These are phyloP conservation scores for Onychomys torridus DNA, from an alignment of 2,797 vertebrate species.

Conservation along the genomic window DNA sequence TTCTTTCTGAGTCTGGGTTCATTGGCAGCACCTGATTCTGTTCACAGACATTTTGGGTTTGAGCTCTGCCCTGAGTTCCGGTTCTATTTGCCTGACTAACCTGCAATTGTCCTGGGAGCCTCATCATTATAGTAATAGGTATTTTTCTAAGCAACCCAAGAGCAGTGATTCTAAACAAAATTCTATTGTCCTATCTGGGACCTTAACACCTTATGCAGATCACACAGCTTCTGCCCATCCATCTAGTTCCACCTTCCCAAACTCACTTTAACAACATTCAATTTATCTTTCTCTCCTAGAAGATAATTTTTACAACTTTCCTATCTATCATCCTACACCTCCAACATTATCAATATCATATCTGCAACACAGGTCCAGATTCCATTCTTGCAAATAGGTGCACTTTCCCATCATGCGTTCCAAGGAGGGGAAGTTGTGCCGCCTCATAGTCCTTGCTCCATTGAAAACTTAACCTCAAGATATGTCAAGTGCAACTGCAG, in stretches of 20 bases:
- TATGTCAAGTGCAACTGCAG: too few relatives aligned
- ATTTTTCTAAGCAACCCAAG: conserved; percentile 15
- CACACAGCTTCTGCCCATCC: background rate
- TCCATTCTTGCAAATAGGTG: background rate
- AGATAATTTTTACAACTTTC: background rate
- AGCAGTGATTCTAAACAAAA: background rate
- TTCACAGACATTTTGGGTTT: background rate
- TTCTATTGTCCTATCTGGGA: background rate
- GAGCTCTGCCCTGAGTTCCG: background rate
- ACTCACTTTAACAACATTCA: background rate
- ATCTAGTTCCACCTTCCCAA: background rate
- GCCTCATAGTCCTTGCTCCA: background rate
- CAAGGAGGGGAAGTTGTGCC: background rate
- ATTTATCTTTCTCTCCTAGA: background rate
- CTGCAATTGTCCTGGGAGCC: background rate
- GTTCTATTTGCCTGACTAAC: background rate
- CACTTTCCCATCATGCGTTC: background rate
- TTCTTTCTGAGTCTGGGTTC: background rate
- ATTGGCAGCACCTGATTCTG: background rate
- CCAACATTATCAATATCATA: background rate
- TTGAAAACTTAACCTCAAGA: conserved; percentile 15
- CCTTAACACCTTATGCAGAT: background rate
- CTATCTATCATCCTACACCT: background rate
- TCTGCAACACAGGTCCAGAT: background rate
- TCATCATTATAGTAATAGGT: background rate